Conservation (phyloP, 2,888 invertebrate genomes). For the Cantharis nigra region DNA sequence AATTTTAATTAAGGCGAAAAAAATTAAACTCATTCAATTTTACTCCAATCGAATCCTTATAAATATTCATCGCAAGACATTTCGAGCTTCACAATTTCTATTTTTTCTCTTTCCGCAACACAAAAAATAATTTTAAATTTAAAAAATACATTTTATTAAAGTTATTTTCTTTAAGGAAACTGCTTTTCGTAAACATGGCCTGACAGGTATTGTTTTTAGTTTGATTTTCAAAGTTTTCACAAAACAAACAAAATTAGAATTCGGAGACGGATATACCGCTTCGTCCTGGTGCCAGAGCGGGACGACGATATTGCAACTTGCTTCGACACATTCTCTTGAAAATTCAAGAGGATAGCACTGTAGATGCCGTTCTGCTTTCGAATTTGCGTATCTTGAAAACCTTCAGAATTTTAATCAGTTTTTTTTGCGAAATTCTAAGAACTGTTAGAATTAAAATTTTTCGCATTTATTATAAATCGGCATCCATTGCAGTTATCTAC, state of each 20-base stretch:
- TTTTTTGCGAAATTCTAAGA: slow-evolving; percentile 4
- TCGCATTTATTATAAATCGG: neutral
- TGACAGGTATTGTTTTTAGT: slow-evolving; percentile 47
- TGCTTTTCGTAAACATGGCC: slow-evolving; percentile 31
- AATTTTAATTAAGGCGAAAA: neutral
- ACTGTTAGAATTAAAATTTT: slow-evolving; percentile 2
- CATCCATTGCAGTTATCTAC: neutral
- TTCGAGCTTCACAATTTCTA: neutral
- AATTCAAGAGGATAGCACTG: slow-evolving; percentile 46
- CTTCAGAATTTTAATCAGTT: slow-evolving; percentile 4
- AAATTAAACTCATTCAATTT: neutral
- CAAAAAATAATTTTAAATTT: neutral
- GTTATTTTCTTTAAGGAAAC: slow-evolving; percentile 1
- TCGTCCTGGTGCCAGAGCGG: slow-evolving; percentile 28
- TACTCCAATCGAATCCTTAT: neutral
- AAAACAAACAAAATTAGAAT: slow-evolving; percentile 48
- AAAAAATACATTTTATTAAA: neutral
- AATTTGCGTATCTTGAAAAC: slow-evolving; percentile 4
- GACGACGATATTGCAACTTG: slow-evolving; percentile 27
- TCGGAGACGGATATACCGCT: slow-evolving; percentile 30
- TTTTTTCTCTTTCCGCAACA: neutral
- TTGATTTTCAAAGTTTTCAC: slow-evolving; percentile 53
- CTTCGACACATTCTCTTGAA: slow-evolving; percentile 47
- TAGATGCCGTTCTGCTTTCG: slow-evolving; percentile 13
- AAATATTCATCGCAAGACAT: neutral